phyloP scores from a whole-genome alignment of 1,140 invertebrate genomes.

The Eriosoma lanigerum region DNA sequence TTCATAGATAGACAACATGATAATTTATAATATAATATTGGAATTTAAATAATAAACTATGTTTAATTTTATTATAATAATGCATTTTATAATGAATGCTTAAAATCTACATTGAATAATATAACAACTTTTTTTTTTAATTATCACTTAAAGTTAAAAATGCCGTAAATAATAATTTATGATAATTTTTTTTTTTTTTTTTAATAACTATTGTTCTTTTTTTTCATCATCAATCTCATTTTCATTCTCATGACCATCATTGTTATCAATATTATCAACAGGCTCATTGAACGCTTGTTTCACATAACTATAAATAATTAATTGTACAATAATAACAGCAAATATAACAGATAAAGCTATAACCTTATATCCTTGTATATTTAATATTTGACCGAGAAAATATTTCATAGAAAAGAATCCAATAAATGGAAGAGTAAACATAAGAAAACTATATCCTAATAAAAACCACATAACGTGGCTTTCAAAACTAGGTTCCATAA shows the following conservation, averaged over 20 bases:
- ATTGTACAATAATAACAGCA: conserved; percentile 50
- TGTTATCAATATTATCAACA: conserved; percentile 19
- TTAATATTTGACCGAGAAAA: conserved; percentile 38
- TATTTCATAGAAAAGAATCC: conserved; percentile 48
- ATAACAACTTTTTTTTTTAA: neutral
- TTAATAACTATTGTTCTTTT: conserved; percentile 25
- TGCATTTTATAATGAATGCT: conserved; percentile 17
- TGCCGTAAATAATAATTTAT: neutral
- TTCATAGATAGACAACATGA: conserved; percentile 10
- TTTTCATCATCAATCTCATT: neutral
- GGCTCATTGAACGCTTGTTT: conserved; percentile 48
- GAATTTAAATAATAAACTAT: conserved; percentile 14
- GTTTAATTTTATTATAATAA: conserved; percentile 30
- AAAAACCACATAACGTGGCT: conserved; percentile 43
- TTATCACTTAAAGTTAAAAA: conserved; percentile 18
- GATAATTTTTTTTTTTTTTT: neutral
- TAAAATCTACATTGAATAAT: neutral
- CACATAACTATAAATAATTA: conserved; percentile 48
- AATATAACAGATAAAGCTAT: conserved; percentile 39
- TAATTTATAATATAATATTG: conserved; percentile 26
- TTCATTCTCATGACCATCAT: neutral
- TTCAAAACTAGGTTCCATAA: conserved; percentile 33
- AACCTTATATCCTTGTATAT: conserved; percentile 28
- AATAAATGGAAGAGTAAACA: conserved; percentile 45
- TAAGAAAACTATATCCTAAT: conserved; percentile 47